phyloP scores from a whole-genome alignment of 2,888 invertebrate species.

The Caenorhabditis becei region DNA sequence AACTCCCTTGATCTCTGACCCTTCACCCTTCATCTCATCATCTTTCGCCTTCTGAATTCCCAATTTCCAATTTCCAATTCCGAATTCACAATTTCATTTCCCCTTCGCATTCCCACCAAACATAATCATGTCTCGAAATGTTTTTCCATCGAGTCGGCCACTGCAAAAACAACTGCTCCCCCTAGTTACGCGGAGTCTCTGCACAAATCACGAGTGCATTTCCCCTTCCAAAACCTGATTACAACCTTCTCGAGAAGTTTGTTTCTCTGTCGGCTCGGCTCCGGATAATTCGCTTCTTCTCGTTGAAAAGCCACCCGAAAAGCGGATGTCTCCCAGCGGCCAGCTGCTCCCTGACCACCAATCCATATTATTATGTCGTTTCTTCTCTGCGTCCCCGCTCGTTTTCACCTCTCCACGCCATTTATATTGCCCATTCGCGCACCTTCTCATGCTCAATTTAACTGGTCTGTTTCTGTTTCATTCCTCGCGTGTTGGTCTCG shows the following conservation, averaged over 20 bases:
- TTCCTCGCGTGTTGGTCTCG: conserved; percentile 6
- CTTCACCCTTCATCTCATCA: background rate
- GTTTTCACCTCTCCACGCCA: background rate
- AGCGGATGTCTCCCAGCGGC: background rate
- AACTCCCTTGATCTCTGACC: too few species aligned
- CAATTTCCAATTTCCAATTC: background rate
- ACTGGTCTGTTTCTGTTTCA: background rate
- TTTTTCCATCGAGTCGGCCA: background rate
- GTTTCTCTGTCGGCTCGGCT: too few species aligned
- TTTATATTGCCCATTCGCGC: conserved; percentile 6
- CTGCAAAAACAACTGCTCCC: background rate
- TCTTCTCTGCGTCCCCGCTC: background rate
- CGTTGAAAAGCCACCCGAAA: conserved; percentile 1
- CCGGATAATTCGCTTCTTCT: background rate
- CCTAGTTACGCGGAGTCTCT: background rate
- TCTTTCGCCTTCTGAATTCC: background rate
- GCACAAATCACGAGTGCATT: conserved; percentile 5
- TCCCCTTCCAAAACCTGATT: conserved; percentile 2
- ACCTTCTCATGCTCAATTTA: conserved; percentile 29
- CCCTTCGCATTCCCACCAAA: conserved; percentile 2
- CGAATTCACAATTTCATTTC: background rate
- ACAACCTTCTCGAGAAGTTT: background rate
- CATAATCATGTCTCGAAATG: conserved; percentile 14
- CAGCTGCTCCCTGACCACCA: conserved; percentile 14
- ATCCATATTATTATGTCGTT: conserved; percentile 9